Evolutionary conservation across 2,113 vertebrate genomes (phyloP), one percentile per base, ranked within the genome.

Genomic region (Coptodon rendalli): DNA sequence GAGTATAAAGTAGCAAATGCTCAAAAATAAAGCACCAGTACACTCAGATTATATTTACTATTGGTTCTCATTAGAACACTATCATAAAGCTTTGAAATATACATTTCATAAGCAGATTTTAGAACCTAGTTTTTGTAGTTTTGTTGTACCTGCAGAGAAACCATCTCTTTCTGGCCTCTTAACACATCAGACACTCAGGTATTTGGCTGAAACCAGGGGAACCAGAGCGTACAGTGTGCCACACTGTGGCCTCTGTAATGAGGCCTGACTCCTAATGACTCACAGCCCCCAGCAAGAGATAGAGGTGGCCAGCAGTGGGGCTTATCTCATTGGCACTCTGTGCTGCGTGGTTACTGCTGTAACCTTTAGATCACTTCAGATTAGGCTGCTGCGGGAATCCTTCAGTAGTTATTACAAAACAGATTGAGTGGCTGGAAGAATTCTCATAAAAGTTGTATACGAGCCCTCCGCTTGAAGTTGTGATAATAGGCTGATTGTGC

Each of bases 351-450:
- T 89, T 91, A 90, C 89, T 92, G 91, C 89, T 90, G 89, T 93
- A 94, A 95, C 93, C 93, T 95, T 95, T 94, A 92, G 87, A 92
- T 95, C 92, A 92, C 82, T 92, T 85, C 84, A 89, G 92, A 94
- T 95, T 90, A 92, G 89, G 79, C 63, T 93, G 88, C 90, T 82
- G 38, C 6, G 53, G 90, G 87, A 94, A 93, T 93, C 86, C 84
- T 91, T 93, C 92, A 86, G 89, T 81, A 84, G 84, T 91, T 79
- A 94, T 94, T 94, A 92, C 90, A 90, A 92, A 95, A 92, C 89
- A 82, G 95, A 94, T 91, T 89, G 89, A 92, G 87, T 56, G 82
- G 89, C 86, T 66, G 36, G 85, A 90, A 88, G 91, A 87, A 88
- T 89, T 87, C 91, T 94, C 89, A 93, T 95, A 92, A 92, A 94